Evolutionary conservation across 2,888 invertebrate genomes (phyloP), one percentile per base, ranked within the genome.

Genomic region (Rugalucina vietnamica): DNA sequence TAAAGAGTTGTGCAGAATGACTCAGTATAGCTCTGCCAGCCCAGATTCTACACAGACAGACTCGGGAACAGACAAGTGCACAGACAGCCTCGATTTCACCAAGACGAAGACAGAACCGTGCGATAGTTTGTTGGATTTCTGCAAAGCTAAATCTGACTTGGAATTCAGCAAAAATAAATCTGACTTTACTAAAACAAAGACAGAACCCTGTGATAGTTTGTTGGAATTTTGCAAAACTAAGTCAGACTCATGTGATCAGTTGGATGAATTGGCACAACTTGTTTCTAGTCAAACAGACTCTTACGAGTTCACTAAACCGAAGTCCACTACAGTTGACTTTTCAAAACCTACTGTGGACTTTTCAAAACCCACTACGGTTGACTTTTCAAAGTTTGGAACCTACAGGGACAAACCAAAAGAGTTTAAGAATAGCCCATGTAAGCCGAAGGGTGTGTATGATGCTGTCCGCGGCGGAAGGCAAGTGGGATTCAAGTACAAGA

Each of bases 1-100:
- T n/a, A n/a, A n/a, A n/a, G n/a, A n/a, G n/a, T n/a, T 21, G 14
- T 74, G 81, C 78, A 85, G 76, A 82, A 88, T 85, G 88, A 79
- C n/a, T n/a, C n/a, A 84, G 85, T 85, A 80, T 76, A 84, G 82
- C 39, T 75, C 82, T 18, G 85, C 82, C 14, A 88, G 88, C 74
- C 88, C 88, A 29, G 88, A 88, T 72, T 88, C 88, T 24, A 88
- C 88, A 65, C 87, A 87, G 81, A 85, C 85, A 5, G 87, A 87
- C 85, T n/a, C n/a, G n/a, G n/a, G n/a, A n/a, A 37, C 85, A 8
- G 87, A 87, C 60, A 87, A 74, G n/a, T n/a, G n/a, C n/a, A n/a
- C n/a, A n/a, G 87, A 87, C 32, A 24, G n/a, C 36, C 29, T 24
- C 12, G 84, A 84, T 49, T 86, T 86, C 71, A 75, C 79, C 71